These are phyloP conservation scores for Regulus satrapa DNA, from an alignment of 2,113 vertebrate species.

Conservation along the genomic window DNA sequence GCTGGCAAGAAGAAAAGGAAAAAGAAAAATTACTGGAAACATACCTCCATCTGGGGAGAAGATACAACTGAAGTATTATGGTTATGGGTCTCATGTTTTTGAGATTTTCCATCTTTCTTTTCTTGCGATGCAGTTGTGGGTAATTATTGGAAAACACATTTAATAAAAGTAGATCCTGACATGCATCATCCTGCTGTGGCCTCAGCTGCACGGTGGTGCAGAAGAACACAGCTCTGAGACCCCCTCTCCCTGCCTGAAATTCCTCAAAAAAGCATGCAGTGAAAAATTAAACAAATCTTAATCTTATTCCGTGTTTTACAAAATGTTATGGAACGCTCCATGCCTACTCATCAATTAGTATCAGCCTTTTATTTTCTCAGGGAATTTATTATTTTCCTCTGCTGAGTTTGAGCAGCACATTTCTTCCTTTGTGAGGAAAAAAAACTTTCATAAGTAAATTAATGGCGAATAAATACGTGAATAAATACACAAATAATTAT, in stretches of 20 bases:
- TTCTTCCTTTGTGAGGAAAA: background rate
- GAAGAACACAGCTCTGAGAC: background rate
- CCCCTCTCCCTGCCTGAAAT: background rate
- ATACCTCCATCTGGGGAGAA: background rate
- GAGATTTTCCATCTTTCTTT: background rate
- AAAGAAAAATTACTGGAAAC: background rate
- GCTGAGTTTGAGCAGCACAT: background rate
- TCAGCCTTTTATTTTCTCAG: background rate
- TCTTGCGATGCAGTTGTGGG: background rate
- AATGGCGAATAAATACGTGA: no score
- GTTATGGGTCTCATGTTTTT: background rate
- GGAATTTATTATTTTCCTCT: background rate
- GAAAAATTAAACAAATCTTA: background rate
- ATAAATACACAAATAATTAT: background rate
- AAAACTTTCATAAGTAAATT: background rate
- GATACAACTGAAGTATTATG: background rate
- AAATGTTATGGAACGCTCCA: background rate
- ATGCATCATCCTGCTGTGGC: background rate
- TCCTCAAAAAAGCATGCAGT: background rate
- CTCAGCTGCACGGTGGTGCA: accelerated
- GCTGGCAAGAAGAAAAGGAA: background rate
- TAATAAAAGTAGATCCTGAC: background rate
- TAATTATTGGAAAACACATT: background rate
- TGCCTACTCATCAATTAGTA: background rate
- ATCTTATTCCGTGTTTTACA: background rate